phyloP scores from a whole-genome alignment of 2,797 vertebrate species.

The Melanotaenia trifasciata region DNA sequence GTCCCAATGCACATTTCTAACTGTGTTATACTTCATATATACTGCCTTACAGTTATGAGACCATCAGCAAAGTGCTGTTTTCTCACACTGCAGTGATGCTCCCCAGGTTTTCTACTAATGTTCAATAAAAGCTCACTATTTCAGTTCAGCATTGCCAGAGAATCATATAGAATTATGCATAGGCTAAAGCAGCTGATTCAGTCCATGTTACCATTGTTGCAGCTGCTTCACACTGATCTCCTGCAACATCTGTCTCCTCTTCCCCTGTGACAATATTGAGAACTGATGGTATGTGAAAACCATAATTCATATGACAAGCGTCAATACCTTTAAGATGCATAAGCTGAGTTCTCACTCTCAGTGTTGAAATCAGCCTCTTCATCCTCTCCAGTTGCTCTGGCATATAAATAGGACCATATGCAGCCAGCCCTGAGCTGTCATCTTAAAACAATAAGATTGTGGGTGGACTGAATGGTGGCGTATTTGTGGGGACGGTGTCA shows the following conservation, averaged over 20 bases:
- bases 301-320: constrained; percentile 19
- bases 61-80: background rate
- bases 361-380: constrained; percentile 40
- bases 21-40: background rate
- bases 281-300: constrained; percentile 27
- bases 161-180: constrained; percentile 3
- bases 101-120: background rate
- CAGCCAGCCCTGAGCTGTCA: constrained; percentile 66
- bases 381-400: constrained; percentile 31
- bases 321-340: constrained; percentile 20
- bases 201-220: background rate
- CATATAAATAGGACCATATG: constrained; percentile 68
- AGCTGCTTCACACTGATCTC: constrained; percentile 2
- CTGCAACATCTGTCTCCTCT: constrained; percentile 8
- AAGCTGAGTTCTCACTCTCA: constrained; percentile 21
- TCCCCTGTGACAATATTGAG: constrained; percentile 4
- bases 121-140: background rate
- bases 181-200: background rate
- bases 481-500: constrained; percentile 34
- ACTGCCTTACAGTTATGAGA: background rate
- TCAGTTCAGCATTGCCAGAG: background rate
- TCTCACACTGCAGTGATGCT: background rate
- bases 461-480: constrained; percentile 49
- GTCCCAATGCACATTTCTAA: background rate
- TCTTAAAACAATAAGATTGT: constrained; percentile 56